Base-by-base conservation (phyloP, 2,888 invertebrate genomes). In the Tenthredo mesomela region DNA sequence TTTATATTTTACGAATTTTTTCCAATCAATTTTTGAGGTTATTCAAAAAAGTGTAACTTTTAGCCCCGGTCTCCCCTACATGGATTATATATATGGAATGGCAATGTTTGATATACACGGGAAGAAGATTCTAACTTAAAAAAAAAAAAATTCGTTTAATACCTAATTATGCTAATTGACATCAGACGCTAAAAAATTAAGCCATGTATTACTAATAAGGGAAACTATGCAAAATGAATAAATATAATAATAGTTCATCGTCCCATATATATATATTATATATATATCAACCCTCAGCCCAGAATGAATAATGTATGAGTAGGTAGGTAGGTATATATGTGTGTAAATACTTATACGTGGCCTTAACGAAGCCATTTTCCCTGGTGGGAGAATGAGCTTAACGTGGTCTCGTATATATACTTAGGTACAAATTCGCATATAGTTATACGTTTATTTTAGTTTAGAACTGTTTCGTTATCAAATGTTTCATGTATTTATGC, bases 341-440 rank as follows among this genome's bases (percentile, higher is more conserved):
- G 65, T 67, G 67, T 67, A 67, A 67, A 67, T 67, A 67, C 67
- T 67, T 33, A 37, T 70, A 73, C 40, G 71, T 18, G 71, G 71
- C 43, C 43, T n/a, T 73, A 73, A 73, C 71, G 43, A 40, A 73
- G 71, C 71, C 43, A 73, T 73, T 67, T 67, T 73, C 71, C 71
- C 71, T 43, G 71, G 71, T 73, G 71, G 43, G 12, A 40, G 43
- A 21, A 43, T 73, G 43, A 43, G 71, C 71, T 73, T n/a, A 73
- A n/a, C 37, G 9, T 43, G 4, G 21, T 10, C 43, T 40, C 43
- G 71, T 73, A 40, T 73, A 40, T 73, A 40, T 43, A 71, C 43
- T 71, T 43, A 43, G 21, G 7, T 43, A 71, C 3, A 5, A 61
- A 25, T 25, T 61, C 12, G 25, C 71, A n/a, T 73, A 73, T 73